Percentiles rank a stretch among this genome's conserved stretches.
Conservation (phyloP, 1,140 invertebrate genomes). For the Drosophila miranda region DNA sequence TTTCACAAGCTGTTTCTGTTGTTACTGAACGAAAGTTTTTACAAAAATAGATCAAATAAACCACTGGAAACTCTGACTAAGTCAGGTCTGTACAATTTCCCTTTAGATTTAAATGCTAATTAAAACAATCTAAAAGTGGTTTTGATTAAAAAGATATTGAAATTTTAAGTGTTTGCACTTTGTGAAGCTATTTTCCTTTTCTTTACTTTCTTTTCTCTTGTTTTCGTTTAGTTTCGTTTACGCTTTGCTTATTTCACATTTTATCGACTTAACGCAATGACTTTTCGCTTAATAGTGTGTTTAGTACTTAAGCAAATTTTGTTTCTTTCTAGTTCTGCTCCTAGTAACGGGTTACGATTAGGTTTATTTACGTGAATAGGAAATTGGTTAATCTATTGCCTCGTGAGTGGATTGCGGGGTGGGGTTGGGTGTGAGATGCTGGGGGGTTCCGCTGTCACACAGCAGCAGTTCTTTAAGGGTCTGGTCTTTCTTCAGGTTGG, state of each 20-base stretch:
- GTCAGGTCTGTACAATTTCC: conserved; percentile 61
- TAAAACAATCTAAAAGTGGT: conserved; percentile 62
- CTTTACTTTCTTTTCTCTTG: background rate
- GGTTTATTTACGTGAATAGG: conserved; percentile 40
- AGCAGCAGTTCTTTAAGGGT: conserved; percentile 6
- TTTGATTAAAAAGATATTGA: conserved; percentile 25
- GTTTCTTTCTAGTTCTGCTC: conserved; percentile 23
- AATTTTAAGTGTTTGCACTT: conserved; percentile 35
- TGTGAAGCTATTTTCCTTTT: conserved; percentile 29
- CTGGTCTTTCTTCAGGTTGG: conserved; percentile 15
- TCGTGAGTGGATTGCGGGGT: conserved; percentile 14
- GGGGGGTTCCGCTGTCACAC: conserved; percentile 5
- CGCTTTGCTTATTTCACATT: conserved; percentile 6
- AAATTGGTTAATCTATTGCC: conserved; percentile 63
- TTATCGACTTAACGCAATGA: conserved; percentile 68
- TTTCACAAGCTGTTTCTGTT: conserved; percentile 42
- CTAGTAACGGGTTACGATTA: conserved; percentile 42
- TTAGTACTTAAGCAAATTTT: conserved; percentile 41
- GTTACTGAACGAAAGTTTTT: conserved; percentile 12
- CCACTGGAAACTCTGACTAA: conserved; percentile 53
- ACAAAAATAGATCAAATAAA: conserved; percentile 27
- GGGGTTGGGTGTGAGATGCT: conserved; percentile 14
- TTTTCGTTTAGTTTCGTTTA: conserved; percentile 12
- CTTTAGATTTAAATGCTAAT: conserved; percentile 68
- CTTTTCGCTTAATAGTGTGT: conserved; percentile 63